Percentiles rank a stretch among this genome's conserved stretches.
phyloP scores from a whole-genome alignment of 2,888 invertebrate species.

The Cerastis rubricosa region DNA sequence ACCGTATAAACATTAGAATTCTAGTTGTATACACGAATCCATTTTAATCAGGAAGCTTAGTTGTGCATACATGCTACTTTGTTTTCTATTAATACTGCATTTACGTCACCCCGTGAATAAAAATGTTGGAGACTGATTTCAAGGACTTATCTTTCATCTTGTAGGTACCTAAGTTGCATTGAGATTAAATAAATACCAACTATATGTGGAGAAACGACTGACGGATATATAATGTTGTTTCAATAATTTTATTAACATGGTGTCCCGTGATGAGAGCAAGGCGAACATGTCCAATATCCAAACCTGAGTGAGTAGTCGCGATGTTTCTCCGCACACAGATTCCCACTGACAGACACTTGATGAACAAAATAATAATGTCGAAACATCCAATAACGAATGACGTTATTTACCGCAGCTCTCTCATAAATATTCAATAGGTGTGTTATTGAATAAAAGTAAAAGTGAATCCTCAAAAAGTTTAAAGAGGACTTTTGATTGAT shows the following conservation, averaged over 20 bases:
- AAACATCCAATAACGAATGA: slow-evolving; percentile 79
- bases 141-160: slow-evolving; percentile 29
- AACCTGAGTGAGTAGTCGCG: slow-evolving; percentile 80
- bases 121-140: slow-evolving; percentile 5
- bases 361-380: slow-evolving; percentile 80
- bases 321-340: slow-evolving; percentile 74
- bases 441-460: slow-evolving; percentile 88
- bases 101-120: slow-evolving; percentile 32
- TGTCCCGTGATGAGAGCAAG: slow-evolving; percentile 67
- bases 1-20: slow-evolving; percentile 6
- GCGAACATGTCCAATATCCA: slow-evolving; percentile 77
- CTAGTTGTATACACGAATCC: slow-evolving; percentile 25
- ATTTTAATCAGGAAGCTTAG: slow-evolving; percentile 38
- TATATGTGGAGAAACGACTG: slow-evolving; percentile 39
- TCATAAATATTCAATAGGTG: slow-evolving; percentile 84
- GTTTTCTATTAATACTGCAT: slow-evolving; percentile 33
- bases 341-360: slow-evolving; percentile 74
- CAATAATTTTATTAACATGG: slow-evolving; percentile 44
- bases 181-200: slow-evolving; percentile 25
- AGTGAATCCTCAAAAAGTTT: slow-evolving; percentile 81
- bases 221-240: slow-evolving; percentile 44
- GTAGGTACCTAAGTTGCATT: slow-evolving; percentile 34
- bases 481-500: slow-evolving; percentile 80
- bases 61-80: slow-evolving; percentile 8
- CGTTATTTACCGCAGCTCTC: slow-evolving; percentile 78